Conservation (phyloP, 2,888 invertebrate species). For the Philhelius pedissequus region DNA sequence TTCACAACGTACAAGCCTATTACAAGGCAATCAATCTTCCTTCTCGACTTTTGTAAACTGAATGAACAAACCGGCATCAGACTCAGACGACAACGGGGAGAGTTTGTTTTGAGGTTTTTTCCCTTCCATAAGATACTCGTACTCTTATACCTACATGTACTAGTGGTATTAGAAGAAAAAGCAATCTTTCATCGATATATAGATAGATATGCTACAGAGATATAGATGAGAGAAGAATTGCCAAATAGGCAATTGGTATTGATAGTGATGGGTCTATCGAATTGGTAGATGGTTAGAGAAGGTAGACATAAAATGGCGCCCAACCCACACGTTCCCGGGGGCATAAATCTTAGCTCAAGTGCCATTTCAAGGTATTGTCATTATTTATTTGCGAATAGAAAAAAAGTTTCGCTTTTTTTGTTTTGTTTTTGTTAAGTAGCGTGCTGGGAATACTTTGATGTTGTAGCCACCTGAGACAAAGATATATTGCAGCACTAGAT, state of each 20-base stretch:
- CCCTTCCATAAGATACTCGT: not conserved
- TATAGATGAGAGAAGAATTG: constrained; percentile 61
- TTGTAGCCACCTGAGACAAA: constrained; percentile 51
- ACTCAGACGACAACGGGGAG: not conserved
- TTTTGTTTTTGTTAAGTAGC: constrained; percentile 45
- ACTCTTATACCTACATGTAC: too few relatives aligned
- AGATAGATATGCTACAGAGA: constrained; percentile 39
- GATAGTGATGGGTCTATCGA: constrained; percentile 61
- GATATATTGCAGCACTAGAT: not conserved
- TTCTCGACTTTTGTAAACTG: constrained; percentile 33
- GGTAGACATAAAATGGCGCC: constrained; percentile 23
- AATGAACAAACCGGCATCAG: constrained; percentile 16
- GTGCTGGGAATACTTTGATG: constrained; percentile 51
- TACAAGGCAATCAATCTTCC: constrained; percentile 68
- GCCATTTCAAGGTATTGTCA: constrained; percentile 63
- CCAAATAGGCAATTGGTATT: constrained; percentile 66
- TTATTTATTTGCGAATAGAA: constrained; percentile 53
- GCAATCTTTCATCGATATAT: constrained; percentile 65
- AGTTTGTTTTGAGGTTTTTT: constrained; percentile 52
- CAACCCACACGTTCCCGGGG: constrained; percentile 36
- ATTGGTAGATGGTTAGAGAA: constrained; percentile 10
- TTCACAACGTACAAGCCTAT: constrained; percentile 67
- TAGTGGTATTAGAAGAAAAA: constrained; percentile 22
- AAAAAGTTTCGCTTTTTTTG: not conserved
- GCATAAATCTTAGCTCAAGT: constrained; percentile 63